A percentile compares a stretch with the other conserved stretches of the same genome.
Evolutionary conservation across 2,888 invertebrate genomes (phyloP).

Genomic region (Lomographa bimaculata): DNA sequence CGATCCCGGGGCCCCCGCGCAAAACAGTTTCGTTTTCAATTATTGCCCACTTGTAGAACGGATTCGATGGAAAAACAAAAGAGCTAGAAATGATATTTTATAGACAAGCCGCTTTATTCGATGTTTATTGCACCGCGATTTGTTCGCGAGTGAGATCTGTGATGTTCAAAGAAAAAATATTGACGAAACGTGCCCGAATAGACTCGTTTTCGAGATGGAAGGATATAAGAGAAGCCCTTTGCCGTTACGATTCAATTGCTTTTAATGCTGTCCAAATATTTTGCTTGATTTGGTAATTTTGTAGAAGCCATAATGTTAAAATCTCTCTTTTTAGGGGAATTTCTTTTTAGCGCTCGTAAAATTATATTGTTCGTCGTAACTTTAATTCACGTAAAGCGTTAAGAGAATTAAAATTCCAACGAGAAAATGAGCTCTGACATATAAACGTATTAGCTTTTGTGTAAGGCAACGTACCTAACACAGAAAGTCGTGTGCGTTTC

Average conservation of each 20-base stretch:
- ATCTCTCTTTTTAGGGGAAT: constrained; percentile 51
- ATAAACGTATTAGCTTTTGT: constrained; percentile 71
- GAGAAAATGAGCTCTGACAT: constrained; percentile 67
- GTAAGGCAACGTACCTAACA: constrained; percentile 36
- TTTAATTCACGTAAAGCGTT: constrained; percentile 65
- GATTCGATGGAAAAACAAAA: constrained; percentile 78
- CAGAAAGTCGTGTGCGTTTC: constrained; percentile 41
- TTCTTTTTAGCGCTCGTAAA: constrained; percentile 59
- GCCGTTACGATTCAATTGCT: constrained; percentile 53
- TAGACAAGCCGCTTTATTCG: constrained; percentile 76
- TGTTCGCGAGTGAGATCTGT: constrained; percentile 74
- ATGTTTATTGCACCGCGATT: constrained; percentile 80
- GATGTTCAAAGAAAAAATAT: constrained; percentile 79
- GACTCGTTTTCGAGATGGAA: constrained; percentile 53
- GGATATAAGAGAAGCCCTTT: constrained; percentile 53
- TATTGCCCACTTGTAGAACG: constrained; percentile 84
- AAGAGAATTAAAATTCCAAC: constrained; percentile 71
- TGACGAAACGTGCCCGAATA: constrained; percentile 77
- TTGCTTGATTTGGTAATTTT: constrained; percentile 41
- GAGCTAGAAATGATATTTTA: constrained; percentile 81
- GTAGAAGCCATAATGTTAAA: constrained; percentile 40
- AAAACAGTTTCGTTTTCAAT: constrained; percentile 82
- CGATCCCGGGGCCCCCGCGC: constrained; percentile 67
- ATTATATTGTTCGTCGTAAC: constrained; percentile 67
- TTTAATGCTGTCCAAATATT: constrained; percentile 49